A percentile compares a stretch with the other conserved stretches of the same genome.
Conservation (phyloP, 92 coral and sea anemone genomes). For the Blastomussa wellsi region DNA sequence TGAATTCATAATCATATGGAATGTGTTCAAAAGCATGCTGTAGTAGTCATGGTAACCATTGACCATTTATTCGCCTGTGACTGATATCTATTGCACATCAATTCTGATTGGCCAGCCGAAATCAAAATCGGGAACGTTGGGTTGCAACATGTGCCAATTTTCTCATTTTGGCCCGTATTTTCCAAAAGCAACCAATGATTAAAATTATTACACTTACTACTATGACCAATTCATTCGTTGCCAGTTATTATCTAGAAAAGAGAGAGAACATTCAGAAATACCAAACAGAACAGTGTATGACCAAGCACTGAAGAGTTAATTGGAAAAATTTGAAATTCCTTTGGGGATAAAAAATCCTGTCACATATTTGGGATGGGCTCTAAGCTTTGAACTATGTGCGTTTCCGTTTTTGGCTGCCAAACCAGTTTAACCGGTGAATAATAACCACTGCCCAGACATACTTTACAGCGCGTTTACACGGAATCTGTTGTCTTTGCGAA, state of each 20-base stretch:
- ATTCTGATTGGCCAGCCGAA: background rate
- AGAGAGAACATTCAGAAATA: background rate
- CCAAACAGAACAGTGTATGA: background rate
- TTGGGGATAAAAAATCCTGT: background rate
- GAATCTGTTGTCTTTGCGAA: background rate
- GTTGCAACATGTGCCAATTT: background rate
- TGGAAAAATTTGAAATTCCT: background rate
- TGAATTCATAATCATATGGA: background rate
- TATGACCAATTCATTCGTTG: background rate
- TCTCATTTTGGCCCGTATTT: background rate
- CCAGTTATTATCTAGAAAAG: background rate
- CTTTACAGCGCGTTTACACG: background rate
- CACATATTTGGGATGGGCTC: background rate
- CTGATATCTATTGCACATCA: background rate
- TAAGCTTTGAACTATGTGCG: background rate
- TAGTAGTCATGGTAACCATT: too few species aligned
- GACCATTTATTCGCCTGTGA: background rate
- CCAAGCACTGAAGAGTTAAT: background rate
- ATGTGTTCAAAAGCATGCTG: background rate
- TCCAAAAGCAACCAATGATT: background rate
- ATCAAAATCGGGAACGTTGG: background rate
- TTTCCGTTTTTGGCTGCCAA: background rate
- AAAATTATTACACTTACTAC: background rate
- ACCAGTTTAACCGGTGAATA: background rate
- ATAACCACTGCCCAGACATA: background rate